Conservation (phyloP, 2,797 vertebrate genomes). For the Molothrus ater region DNA sequence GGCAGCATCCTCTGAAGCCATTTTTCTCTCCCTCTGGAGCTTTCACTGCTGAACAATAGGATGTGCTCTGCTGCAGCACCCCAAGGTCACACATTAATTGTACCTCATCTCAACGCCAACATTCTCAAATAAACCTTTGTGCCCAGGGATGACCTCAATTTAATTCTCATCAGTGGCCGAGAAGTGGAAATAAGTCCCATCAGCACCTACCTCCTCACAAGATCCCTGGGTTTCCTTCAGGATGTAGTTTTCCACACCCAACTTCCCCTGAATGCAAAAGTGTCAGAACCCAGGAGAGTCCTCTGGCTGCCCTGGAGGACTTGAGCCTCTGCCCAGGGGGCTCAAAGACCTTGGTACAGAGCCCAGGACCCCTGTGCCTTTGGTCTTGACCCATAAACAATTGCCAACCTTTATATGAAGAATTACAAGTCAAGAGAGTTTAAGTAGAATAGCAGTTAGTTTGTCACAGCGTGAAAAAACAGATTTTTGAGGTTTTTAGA, state of each 20-base stretch:
- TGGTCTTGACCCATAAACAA: too few relatives aligned
- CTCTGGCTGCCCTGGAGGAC: too few relatives aligned
- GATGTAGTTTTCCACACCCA: neutral
- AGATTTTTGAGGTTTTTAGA: too few relatives aligned
- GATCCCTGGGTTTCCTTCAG: neutral
- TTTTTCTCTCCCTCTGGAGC: neutral
- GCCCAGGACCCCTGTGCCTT: too few relatives aligned
- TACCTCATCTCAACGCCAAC: neutral
- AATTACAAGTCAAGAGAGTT: too few relatives aligned
- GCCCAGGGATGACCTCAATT: neutral
- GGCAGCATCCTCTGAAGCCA: neutral
- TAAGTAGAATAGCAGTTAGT: too few relatives aligned
- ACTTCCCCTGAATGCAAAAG: neutral
- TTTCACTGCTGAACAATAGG: neutral
- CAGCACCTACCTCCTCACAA: neutral
- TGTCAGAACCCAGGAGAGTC: too few relatives aligned
- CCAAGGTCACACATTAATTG: neutral
- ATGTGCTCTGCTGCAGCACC: neutral
- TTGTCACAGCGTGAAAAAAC: too few relatives aligned
- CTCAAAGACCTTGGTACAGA: too few relatives aligned
- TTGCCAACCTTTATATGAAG: too few relatives aligned
- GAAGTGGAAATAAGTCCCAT: neutral
- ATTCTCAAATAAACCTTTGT: neutral
- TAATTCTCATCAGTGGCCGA: neutral
- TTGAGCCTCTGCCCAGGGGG: too few relatives aligned